Evolutionary conservation across 2,113 vertebrate species (phyloP).

Genomic region (Nesoenas mayeri): DNA sequence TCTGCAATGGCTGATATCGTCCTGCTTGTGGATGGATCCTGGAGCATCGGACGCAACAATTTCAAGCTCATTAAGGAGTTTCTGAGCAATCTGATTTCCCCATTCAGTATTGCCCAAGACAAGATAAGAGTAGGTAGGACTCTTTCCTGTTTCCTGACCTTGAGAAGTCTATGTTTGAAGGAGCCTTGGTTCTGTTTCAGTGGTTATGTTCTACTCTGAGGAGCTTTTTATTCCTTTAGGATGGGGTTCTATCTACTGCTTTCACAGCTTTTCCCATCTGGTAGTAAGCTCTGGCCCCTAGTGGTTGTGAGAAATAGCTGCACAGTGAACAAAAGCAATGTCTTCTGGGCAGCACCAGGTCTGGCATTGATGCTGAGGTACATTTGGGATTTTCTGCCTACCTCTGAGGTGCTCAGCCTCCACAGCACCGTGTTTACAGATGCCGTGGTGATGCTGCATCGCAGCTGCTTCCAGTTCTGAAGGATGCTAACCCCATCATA

Average conservation of each 20-base stretch:
- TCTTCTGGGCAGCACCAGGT: not conserved
- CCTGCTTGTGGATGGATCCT: constrained; percentile 92
- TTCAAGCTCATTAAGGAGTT: constrained; percentile 91
- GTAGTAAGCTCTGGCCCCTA: constrained; percentile 34
- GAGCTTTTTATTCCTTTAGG: not conserved
- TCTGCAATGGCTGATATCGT: constrained; percentile 77
- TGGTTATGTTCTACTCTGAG: not conserved
- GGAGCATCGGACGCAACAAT: constrained; percentile 91
- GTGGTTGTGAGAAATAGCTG: not conserved
- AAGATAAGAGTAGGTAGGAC: constrained; percentile 88
- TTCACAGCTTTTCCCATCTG: not conserved
- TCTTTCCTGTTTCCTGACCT: not conserved
- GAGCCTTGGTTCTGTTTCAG: not conserved
- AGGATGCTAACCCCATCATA: not conserved
- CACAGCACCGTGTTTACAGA: fast-evolving
- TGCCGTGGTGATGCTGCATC: fast-evolving
- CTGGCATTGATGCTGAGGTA: fast-evolving
- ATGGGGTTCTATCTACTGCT: not conserved
- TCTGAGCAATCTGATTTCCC: constrained; percentile 83
- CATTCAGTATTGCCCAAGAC: constrained; percentile 83
- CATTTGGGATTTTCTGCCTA: not conserved
- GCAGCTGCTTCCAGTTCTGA: not conserved
- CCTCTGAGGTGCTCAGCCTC: not conserved
- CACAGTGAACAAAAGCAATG: fast-evolving
- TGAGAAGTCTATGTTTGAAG: not conserved